These are phyloP conservation scores for Tragelaphus buxtoni DNA, from an alignment of 2,113 vertebrate species.

Conservation along the genomic window DNA sequence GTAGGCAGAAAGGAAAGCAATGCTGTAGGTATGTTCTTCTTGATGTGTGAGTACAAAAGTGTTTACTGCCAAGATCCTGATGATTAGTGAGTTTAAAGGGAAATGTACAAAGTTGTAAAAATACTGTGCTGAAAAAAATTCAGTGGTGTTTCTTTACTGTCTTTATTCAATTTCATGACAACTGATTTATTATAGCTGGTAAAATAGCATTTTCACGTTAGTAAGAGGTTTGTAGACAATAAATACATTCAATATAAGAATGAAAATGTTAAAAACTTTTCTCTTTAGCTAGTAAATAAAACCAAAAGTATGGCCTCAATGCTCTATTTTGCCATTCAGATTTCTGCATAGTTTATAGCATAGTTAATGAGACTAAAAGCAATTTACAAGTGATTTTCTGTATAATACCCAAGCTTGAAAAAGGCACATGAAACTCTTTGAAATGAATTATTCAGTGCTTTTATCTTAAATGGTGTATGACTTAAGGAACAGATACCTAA, in stretches of 20 bases:
- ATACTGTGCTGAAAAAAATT: not conserved
- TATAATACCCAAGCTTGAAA: not conserved
- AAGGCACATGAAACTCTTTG: not conserved
- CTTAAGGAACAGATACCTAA: not conserved
- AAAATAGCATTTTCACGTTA: not conserved
- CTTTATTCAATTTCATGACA: not conserved
- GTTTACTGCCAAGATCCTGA: conserved; percentile 46
- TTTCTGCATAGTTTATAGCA: not conserved
- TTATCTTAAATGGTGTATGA: not conserved
- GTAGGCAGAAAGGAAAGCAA: not conserved
- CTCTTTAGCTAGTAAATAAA: not conserved
- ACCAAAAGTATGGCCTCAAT: not conserved
- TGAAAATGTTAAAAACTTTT: not conserved
- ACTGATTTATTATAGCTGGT: not conserved
- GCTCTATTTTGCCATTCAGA: not conserved
- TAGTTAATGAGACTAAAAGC: not conserved
- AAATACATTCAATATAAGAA: not conserved
- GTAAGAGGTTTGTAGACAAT: not conserved
- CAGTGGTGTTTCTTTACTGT: not conserved
- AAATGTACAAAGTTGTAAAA: conserved; percentile 50
- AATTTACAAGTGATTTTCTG: conserved; percentile 16
- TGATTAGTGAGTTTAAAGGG: conserved; percentile 46
- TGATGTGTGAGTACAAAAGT: not conserved
- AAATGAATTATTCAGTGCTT: not conserved
- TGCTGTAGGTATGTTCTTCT: conserved; percentile 45